These are phyloP conservation scores for Forbesichthys papilliferus DNA, from an alignment of 2,113 vertebrate species.

Conservation along the genomic window DNA sequence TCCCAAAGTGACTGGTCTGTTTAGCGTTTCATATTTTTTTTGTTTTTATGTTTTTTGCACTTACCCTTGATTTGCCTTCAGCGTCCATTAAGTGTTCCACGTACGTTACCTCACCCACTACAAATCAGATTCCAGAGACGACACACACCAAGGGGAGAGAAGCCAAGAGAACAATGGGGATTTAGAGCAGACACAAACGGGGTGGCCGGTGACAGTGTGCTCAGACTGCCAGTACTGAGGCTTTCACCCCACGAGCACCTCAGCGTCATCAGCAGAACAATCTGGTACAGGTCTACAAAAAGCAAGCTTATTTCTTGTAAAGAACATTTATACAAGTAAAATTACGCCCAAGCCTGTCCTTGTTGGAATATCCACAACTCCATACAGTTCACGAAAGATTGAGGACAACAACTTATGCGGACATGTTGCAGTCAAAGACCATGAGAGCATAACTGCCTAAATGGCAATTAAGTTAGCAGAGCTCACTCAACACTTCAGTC, in stretches of 20 bases:
- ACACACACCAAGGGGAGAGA: constrained; percentile 99
- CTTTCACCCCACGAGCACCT: constrained; percentile 84
- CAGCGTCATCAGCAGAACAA: constrained; percentile 76
- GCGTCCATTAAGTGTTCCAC: constrained; percentile 99
- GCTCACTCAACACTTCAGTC: constrained; percentile 35
- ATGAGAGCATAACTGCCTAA: constrained; percentile 41
- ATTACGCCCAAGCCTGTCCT: constrained; percentile 76
- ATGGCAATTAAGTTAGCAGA: constrained; percentile 46
- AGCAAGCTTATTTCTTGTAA: constrained; percentile 58
- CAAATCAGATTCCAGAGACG: constrained; percentile 99
- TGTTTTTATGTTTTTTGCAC: constrained; percentile 84
- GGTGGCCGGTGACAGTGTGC: constrained; percentile 88
- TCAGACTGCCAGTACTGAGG: constrained; percentile 90
- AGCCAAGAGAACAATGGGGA: constrained; percentile 99
- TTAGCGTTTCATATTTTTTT: constrained; percentile 69
- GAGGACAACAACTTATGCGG: constrained; percentile 55
- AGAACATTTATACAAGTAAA: constrained; percentile 9
- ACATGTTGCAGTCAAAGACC: constrained; percentile 49
- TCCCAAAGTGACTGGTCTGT: constrained; percentile 79
- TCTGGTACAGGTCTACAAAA: constrained; percentile 97
- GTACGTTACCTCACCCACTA: constrained; percentile 99
- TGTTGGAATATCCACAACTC: constrained; percentile 61
- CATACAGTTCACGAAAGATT: constrained; percentile 65
- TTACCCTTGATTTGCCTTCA: constrained; percentile 99
- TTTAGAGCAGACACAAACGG: constrained; percentile 98